Evolutionary conservation across 2,888 invertebrate species (phyloP).

Genomic region (Molanna angustata): DNA sequence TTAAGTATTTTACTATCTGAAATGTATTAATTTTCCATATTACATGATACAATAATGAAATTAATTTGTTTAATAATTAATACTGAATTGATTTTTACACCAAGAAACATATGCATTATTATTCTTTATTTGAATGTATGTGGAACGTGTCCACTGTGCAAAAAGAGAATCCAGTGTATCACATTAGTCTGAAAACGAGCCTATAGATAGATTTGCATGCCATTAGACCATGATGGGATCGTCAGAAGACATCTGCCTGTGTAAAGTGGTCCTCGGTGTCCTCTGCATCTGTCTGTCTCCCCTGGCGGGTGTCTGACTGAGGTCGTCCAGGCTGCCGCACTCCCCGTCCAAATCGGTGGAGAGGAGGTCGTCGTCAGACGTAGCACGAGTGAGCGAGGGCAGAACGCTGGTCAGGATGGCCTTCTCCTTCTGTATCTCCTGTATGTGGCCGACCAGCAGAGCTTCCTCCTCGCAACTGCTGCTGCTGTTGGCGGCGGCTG

Average conservation of each 20-base stretch:
- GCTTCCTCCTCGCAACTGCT: constrained; percentile 62
- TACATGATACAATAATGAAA: too few relatives aligned
- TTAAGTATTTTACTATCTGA: too few relatives aligned
- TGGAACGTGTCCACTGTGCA: too few relatives aligned
- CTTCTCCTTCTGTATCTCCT: constrained; percentile 80
- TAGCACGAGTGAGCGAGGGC: constrained; percentile 77
- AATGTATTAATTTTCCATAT: too few relatives aligned
- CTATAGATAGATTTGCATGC: neutral
- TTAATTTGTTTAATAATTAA: too few relatives aligned
- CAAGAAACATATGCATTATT: too few relatives aligned
- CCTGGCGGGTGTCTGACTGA: constrained; percentile 41
- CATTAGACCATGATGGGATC: constrained; percentile 53
- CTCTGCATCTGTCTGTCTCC: constrained; percentile 39
- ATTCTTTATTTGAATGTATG: too few relatives aligned
- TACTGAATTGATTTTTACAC: too few relatives aligned
- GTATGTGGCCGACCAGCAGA: constrained; percentile 71
- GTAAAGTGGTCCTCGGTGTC: constrained; percentile 45
- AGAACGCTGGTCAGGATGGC: constrained; percentile 75
- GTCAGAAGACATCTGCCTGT: constrained; percentile 52
- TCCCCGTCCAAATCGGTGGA: constrained; percentile 74
- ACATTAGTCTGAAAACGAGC: too few relatives aligned
- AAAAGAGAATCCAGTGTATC: too few relatives aligned
- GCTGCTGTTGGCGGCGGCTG: constrained; percentile 37
- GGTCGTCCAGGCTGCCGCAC: constrained; percentile 62
- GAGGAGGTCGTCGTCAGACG: constrained; percentile 85